Evolutionary conservation across 2,888 invertebrate genomes (phyloP), one percentile per base, ranked within the genome.

Genomic region (Nephrotoma guestfalica): DNA sequence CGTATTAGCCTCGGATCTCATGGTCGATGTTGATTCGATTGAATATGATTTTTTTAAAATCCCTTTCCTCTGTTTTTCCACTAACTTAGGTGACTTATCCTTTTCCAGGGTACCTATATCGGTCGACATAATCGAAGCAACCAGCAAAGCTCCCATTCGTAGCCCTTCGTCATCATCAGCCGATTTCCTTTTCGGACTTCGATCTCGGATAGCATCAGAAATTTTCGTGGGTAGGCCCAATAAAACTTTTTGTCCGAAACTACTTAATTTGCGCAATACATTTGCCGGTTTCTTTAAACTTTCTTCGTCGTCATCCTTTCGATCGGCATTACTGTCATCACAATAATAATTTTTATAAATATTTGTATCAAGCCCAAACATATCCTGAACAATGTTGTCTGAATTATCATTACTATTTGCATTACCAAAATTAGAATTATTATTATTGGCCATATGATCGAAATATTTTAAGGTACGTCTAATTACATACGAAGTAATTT

Each of bases 91-190:
- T 11, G 3, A 15, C 11, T 18, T 11, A 43, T 15, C 85, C 6
- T 43, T 85, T 11, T 84, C 3, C 57, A 42, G 3, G 11, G 57
- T 57, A 2, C 51, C 47, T 7, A 86, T 45, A 47, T 86, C 85
- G 51, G 87, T 85, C 45, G 57, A 41, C 88, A 94, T 93, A 0
- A 95, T 93, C 2, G 95, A 94, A 87, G 94, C 92, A 7, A 95
- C 95, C 18, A 95, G 90, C 85, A 95, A 92, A 13, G 95, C 94
- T 0, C 94, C 94, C 93, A 95, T 94, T 0, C 93, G 93, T 86
- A 93, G 93, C 0, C 93, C 93, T 88, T 93, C 93, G 47, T 92
- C 93, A 86, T 87, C 87, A 86, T 87, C 87, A 87, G 87, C 51
- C 40, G 87, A 18, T 45, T 83, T 86, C 4, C 86, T 30, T 41